Evolutionary conservation across 2,888 invertebrate genomes (phyloP), one percentile per base, ranked within the genome.

Genomic region (Tridacna crocea): DNA sequence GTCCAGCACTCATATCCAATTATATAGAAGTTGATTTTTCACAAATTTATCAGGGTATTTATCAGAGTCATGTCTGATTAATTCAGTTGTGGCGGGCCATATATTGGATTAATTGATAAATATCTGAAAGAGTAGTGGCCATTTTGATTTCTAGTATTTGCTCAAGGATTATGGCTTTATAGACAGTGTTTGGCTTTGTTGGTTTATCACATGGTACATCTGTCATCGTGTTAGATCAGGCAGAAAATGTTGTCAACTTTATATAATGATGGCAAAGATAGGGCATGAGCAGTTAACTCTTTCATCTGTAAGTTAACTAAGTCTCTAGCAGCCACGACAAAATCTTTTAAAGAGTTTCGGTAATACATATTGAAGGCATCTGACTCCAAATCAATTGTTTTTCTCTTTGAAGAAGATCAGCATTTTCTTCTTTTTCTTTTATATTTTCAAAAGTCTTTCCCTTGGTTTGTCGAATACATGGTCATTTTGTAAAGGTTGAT

Each of bases 101-200:
- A 61, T 61, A 61, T 61, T 47, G 48, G 22, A 46, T 66, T 24
- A 73, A 60, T 73, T 73, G 58, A 60, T 60, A 60, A 58, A n/a
- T 22, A 60, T 73, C 73, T 61, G 19, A 73, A 60, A 60, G 65
- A 27, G 36, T 13, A 27, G 65, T 55, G 55, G 55, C 55, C 55
- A 55, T 55, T 55, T 55, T 55, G 19, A 47, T 68, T 68, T 68
- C n/a, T n/a, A 68, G n/a, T 68, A 68, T 68, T 68, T 46, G 48
- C 48, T 68, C 48, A 47, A n/a, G 68, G 68, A 68, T 68, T 68
- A 68, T 17, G 47, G 68, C 19, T 68, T 61, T 47, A 17, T 68
- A 46, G 47, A n/a, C n/a, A 10, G 22, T 68, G 48, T 68, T 68
- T 68, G 68, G 2, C 48, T 68, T 48, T 47, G 11, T 17, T 13